Percentiles rank a stretch among this genome's conserved stretches.
These are phyloP conservation scores for Formica exsecta DNA, from an alignment of 1,140 invertebrate species.

Conservation along the genomic window DNA sequence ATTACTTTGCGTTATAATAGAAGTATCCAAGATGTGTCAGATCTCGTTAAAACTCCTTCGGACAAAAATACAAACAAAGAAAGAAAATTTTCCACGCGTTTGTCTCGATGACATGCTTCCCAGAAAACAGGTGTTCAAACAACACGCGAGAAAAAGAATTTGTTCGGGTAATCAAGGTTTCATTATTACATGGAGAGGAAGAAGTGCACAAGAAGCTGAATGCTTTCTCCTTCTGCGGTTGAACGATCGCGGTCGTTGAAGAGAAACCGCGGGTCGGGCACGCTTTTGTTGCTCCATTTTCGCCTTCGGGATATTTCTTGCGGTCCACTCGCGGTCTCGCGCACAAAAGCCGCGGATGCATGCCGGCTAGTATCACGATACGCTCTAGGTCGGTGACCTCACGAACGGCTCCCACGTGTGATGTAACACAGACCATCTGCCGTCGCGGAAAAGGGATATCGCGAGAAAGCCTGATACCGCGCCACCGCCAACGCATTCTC, in stretches of 20 bases:
- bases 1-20: neutral
- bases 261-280: slow-evolving; percentile 24
- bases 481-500: neutral
- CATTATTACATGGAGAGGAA: neutral
- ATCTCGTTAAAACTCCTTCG: neutral
- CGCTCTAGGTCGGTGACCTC: slow-evolving; percentile 27
- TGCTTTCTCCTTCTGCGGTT: slow-evolving; percentile 58
- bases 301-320: neutral
- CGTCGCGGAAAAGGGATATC: slow-evolving; percentile 13
- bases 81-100: neutral
- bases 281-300: slow-evolving; percentile 45
- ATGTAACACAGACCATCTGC: slow-evolving; percentile 39
- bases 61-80: neutral
- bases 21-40: neutral
- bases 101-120: neutral
- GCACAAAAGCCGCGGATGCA: slow-evolving; percentile 18
- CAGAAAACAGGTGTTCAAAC: neutral
- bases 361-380: neutral
- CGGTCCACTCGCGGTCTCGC: neutral
- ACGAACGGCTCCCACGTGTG: neutral
- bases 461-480: slow-evolving; percentile 25
- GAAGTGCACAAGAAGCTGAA: neutral
- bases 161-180: neutral
- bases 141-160: slow-evolving; percentile 2
- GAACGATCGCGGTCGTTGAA: slow-evolving; percentile 40